Percentiles rank a stretch among this genome's conserved stretches.
Conservation (phyloP, 2,113 vertebrate species). For the Rhagologus leucostigma region DNA sequence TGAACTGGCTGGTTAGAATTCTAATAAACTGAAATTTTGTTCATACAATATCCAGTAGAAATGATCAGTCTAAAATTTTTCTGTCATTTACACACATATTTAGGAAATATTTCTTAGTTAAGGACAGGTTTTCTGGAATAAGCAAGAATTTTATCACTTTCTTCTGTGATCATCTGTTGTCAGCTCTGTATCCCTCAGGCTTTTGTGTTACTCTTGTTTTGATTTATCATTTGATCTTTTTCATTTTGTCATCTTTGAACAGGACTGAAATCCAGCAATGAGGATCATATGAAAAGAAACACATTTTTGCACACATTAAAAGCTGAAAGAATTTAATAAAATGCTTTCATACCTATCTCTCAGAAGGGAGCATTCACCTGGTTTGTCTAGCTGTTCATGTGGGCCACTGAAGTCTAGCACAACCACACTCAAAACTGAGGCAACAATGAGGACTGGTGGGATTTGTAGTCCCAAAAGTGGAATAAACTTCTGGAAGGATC, state of each 20-base stretch:
- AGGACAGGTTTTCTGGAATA: neutral
- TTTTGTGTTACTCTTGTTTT: constrained; percentile 56
- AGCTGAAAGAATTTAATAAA: constrained; percentile 1
- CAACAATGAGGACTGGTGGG: neutral
- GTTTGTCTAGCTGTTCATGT: neutral
- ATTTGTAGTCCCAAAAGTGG: neutral
- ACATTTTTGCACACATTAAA: neutral
- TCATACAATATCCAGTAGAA: neutral
- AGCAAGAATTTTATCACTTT: constrained; percentile 43
- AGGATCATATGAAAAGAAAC: constrained; percentile 38
- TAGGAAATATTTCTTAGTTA: constrained; percentile 31
- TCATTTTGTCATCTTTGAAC: constrained; percentile 64
- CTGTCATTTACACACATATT: neutral
- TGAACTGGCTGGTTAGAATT: neutral
- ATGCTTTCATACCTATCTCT: neutral
- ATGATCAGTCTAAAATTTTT: neutral
- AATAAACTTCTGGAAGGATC: neutral
- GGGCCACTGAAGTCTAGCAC: neutral
- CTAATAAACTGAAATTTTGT: neutral
- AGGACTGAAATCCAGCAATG: neutral
- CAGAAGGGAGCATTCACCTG: neutral
- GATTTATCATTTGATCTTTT: constrained; percentile 61
- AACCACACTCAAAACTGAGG: neutral
- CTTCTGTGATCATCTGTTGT: constrained; percentile 59
- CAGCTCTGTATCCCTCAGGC: constrained; percentile 46